These are phyloP conservation scores for Lampropteryx suffumata DNA, from an alignment of 2,888 invertebrate genomes.

Conservation along the genomic window DNA sequence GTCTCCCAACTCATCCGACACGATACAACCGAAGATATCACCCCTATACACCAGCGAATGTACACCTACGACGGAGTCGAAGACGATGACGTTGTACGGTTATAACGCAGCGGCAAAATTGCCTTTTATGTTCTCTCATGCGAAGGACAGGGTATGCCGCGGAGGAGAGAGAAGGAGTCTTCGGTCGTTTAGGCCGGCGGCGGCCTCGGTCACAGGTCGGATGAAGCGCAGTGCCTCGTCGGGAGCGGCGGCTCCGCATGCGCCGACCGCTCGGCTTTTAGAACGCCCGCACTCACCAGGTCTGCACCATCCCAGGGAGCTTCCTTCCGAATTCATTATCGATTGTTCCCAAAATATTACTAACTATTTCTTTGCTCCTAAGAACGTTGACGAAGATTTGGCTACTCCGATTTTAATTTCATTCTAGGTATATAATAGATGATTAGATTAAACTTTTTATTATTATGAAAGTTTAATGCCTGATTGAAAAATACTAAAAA, in stretches of 20 bases:
- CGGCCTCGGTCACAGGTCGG: constrained; percentile 62
- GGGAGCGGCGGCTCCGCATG: constrained; percentile 72
- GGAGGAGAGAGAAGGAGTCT: constrained; percentile 55
- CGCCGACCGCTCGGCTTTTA: constrained; percentile 63
- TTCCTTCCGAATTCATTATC: constrained; percentile 26
- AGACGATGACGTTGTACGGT: constrained; percentile 76
- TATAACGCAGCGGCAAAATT: constrained; percentile 78
- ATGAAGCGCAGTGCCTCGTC: constrained; percentile 80
- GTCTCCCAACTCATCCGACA: constrained; percentile 55
- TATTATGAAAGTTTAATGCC: too few species aligned
- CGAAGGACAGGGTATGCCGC: constrained; percentile 46
- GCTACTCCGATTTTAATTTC: too few species aligned
- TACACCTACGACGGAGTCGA: constrained; percentile 67
- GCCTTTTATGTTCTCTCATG: constrained; percentile 77
- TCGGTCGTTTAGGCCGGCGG: constrained; percentile 54
- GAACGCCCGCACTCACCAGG: constrained; percentile 61
- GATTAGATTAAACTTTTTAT: too few species aligned
- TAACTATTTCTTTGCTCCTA: neutral
- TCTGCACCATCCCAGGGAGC: constrained; percentile 33
- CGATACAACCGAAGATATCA: constrained; percentile 76
- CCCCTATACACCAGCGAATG: constrained; percentile 65
- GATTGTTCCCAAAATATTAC: neutral
- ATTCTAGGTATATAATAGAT: too few species aligned
- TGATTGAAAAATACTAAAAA: neutral
- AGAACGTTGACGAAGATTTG: too few species aligned